A percentile compares a stretch with the other conserved stretches of the same genome.
These are phyloP conservation scores for Choreutis nemorana DNA, from an alignment of 2,888 invertebrate species.

Conservation along the genomic window DNA sequence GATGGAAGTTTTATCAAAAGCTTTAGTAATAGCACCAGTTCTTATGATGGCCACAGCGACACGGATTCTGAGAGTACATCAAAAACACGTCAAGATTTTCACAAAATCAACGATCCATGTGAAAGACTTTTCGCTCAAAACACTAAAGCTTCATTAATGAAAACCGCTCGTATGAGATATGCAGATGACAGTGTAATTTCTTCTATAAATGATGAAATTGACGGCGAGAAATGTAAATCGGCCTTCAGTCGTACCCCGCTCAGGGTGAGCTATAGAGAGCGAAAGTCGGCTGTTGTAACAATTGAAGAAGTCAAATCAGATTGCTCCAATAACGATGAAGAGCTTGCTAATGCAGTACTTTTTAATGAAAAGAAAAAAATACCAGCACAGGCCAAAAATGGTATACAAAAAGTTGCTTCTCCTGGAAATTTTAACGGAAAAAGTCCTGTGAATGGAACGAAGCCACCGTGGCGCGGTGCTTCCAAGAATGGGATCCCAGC, in stretches of 20 bases:
- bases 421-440: constrained; percentile 37
- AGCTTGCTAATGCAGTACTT: constrained; percentile 35
- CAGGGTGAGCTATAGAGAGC: constrained; percentile 48
- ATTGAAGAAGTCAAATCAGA: constrained; percentile 58
- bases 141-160: constrained; percentile 68
- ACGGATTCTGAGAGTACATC: constrained; percentile 69
- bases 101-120: constrained; percentile 42
- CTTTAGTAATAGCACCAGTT: constrained; percentile 69
- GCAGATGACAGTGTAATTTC: constrained; percentile 52
- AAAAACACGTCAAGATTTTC: constrained; percentile 33
- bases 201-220: constrained; percentile 43
- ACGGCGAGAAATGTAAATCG: constrained; percentile 47
- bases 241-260: constrained; percentile 40
- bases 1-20: constrained; percentile 46
- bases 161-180: constrained; percentile 68
- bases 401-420: constrained; percentile 36
- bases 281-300: constrained; percentile 53
- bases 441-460: constrained; percentile 28
- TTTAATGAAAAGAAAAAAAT: constrained; percentile 48
- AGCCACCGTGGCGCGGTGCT: constrained; percentile 56
- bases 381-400: constrained; percentile 26
- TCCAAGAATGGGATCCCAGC: constrained; percentile 35
- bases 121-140: constrained; percentile 64
- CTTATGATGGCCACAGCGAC: constrained; percentile 72
- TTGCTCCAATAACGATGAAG: constrained; percentile 43